These are phyloP conservation scores for Acanthornis magna DNA, from an alignment of 2,797 vertebrate genomes.

Conservation along the genomic window DNA sequence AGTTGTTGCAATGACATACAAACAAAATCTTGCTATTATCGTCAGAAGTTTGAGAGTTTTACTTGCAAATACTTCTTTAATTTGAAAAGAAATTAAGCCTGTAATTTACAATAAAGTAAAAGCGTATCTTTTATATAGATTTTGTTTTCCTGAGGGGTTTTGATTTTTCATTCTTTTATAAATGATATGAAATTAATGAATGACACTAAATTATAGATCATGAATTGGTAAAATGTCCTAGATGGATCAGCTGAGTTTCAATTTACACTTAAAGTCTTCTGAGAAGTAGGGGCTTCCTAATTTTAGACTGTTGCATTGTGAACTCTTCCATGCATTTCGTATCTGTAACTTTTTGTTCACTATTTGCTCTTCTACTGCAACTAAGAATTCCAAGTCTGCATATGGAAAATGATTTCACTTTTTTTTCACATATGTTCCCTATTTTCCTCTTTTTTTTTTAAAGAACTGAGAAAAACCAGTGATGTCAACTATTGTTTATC, in stretches of 20 bases:
- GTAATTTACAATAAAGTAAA: not conserved
- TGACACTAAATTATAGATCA: not conserved
- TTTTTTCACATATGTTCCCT: not conserved
- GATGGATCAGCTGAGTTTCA: not conserved
- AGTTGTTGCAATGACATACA: not conserved
- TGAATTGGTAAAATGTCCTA: not conserved
- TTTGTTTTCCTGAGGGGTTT: not conserved
- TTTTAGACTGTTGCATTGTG: not conserved
- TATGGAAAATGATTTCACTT: not conserved
- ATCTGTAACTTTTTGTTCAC: not conserved
- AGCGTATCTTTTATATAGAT: rapidly evolving
- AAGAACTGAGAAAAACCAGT: slow-evolving; percentile 85
- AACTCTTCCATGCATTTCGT: not conserved
- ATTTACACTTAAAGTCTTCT: not conserved
- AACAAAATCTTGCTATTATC: not conserved
- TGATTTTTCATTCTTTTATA: not conserved
- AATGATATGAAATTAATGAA: not conserved
- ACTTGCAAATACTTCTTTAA: not conserved
- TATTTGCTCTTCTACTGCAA: not conserved
- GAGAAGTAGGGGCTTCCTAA: not conserved
- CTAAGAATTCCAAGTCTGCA: not conserved
- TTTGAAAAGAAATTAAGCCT: not conserved
- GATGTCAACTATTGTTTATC: slow-evolving; percentile 86
- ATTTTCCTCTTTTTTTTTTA: slow-evolving; percentile 38
- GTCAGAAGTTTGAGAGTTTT: not conserved